Evolutionary conservation across 2,113 vertebrate species (phyloP).

Genomic region (Trachemys scripta): DNA sequence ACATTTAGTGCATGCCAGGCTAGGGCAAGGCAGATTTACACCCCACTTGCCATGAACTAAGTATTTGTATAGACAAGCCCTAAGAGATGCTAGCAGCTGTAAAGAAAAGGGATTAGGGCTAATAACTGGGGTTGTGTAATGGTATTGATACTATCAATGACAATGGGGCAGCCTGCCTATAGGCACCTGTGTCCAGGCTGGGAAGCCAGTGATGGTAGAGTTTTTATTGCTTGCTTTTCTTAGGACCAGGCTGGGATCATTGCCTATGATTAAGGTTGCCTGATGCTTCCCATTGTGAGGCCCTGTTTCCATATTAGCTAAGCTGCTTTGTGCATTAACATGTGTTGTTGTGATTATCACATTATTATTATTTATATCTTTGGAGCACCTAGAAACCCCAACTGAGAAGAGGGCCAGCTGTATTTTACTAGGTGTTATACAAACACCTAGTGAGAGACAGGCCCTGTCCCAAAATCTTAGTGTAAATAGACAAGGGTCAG

Average conservation of each 20-base stretch:
- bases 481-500: background rate
- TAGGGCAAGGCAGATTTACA: background rate
- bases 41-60: background rate
- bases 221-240: background rate
- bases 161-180: accelerated
- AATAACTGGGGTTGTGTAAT: background rate
- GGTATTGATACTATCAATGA: background rate
- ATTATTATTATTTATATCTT: background rate
- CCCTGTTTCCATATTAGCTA: background rate
- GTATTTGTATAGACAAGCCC: background rate
- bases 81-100: background rate
- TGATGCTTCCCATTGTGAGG: background rate
- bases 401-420: accelerated
- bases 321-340: accelerated
- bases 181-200: background rate
- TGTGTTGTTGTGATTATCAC: background rate
- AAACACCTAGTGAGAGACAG: accelerated
- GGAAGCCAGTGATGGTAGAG: background rate
- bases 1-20: no score
- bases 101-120: background rate
- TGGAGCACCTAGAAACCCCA: background rate
- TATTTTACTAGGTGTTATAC: background rate
- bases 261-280: background rate
- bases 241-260: background rate
- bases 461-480: background rate